These are phyloP conservation scores for Lophotis ruficrista DNA, from an alignment of 2,113 vertebrate species.

Conservation along the genomic window DNA sequence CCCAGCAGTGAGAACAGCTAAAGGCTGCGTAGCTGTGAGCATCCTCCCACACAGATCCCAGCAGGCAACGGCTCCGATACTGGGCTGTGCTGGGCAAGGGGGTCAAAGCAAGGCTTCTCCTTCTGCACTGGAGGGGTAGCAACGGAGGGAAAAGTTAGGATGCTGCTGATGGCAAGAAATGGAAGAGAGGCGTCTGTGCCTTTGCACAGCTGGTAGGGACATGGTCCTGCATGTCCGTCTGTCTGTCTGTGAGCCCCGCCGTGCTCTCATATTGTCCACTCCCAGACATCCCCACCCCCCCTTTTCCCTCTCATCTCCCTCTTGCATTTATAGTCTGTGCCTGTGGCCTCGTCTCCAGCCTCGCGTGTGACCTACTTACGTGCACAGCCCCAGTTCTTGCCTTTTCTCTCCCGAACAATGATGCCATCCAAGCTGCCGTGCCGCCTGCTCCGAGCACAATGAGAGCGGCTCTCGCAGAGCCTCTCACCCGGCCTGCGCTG, in stretches of 20 bases:
- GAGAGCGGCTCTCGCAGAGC: fast-evolving
- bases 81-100: background rate
- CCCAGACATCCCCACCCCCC: background rate
- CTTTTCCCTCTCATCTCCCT: background rate
- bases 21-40: background rate
- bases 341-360: slow-evolving; percentile 3
- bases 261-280: background rate
- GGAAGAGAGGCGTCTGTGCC: background rate
- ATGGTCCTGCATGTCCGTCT: background rate
- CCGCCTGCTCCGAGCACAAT: background rate
- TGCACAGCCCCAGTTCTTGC: slow-evolving; percentile 7
- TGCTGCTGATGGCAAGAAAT: background rate
- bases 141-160: background rate
- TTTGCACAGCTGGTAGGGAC: background rate
- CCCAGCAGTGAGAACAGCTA: background rate
- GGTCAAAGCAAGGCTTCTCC: background rate
- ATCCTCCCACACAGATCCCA: background rate
- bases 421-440: background rate
- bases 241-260: background rate
- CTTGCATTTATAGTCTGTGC: background rate
- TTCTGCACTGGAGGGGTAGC: background rate
- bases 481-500: fast-evolving
- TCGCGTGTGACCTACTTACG: slow-evolving; percentile 50
- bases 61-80: background rate
- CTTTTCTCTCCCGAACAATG: slow-evolving; percentile 7